Conservation (phyloP, 2,797 vertebrate species). For the Halcyon badia region DNA sequence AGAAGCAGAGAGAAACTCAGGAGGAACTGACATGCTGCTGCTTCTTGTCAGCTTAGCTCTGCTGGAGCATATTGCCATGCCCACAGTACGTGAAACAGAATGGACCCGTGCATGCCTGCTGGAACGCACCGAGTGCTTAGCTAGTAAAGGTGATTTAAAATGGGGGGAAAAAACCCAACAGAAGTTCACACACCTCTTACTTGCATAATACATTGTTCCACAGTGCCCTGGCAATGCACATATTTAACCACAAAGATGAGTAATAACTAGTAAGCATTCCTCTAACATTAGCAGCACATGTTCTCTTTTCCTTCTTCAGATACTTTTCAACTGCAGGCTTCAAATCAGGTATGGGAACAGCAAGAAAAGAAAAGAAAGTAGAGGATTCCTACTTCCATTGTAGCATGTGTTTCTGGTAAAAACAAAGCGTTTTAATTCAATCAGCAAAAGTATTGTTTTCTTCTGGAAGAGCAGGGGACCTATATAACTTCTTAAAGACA, state of each 20-base stretch:
- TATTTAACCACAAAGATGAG: not conserved
- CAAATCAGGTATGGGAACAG: not conserved
- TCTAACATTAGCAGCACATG: not conserved
- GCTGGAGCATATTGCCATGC: not conserved
- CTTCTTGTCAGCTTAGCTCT: not conserved
- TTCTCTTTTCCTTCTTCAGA: not conserved
- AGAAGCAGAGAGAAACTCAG: not conserved
- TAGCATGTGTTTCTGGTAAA: rapidly evolving
- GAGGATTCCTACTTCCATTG: not conserved
- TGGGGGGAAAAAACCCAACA: rapidly evolving
- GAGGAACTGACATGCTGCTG: not conserved
- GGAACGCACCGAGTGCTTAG: not conserved
- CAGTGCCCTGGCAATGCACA: not conserved
- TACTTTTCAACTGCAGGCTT: not conserved
- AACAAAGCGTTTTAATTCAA: not conserved
- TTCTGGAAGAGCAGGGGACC: not conserved
- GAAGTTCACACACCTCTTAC: not conserved
- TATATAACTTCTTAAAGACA: not conserved
- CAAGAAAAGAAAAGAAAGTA: not conserved
- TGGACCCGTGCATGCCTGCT: rapidly evolving
- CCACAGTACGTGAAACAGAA: not conserved
- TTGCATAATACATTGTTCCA: not conserved
- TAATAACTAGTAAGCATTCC: not conserved
- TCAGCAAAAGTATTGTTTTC: not conserved
- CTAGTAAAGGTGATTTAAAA: not conserved